Evolutionary conservation across 2,797 vertebrate genomes (phyloP), one percentile per base, ranked within the genome.

Genomic region (Sebastes vulpes): DNA sequence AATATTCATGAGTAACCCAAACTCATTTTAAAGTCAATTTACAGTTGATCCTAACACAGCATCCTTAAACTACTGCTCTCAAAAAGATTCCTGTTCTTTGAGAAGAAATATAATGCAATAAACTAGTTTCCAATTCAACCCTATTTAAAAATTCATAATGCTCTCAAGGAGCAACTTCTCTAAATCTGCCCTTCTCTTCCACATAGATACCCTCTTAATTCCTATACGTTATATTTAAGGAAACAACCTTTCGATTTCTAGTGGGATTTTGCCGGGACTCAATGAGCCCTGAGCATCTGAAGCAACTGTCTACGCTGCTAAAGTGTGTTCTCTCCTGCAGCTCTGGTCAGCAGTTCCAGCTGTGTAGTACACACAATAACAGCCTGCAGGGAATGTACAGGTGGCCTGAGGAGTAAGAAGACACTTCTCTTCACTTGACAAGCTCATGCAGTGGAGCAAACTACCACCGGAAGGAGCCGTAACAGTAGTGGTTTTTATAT

Each of bases 401-500:
- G 10, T 25, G 14, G 42, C 35, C 14, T 16, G 20, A 54, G 48
- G 16, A 48, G 42, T 29, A 31, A 59, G n/a, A 54, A 5, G 25
- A 25, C 20, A 25, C 58, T 68, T 56, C 35, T 35, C 38, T 20
- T 58, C 53, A 20, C 6, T 18, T 23, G 64, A 75, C 38, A 83
- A 38, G 59, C 48, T 75, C 31, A 54, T 10, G 21, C 65, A 42
- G 32, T 2, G 9, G 54, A 29, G 18, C 9, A 32, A 79, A 66
- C 23, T 21, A 18, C 26, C 42, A 23, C 18, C 1, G 2, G 50
- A 68, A 50, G 56, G 25, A 28, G 18, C 9, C 0, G 21, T 46
- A 35, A 70, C 73, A n/a, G 52, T 21, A 6, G 23, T 59, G 57
- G 29, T 59, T 64, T 77, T 79, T 21, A 63, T 5, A 64, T 46